Evolutionary conservation across 2,113 vertebrate species (phyloP).

Genomic region (Chunga burmeisteri): DNA sequence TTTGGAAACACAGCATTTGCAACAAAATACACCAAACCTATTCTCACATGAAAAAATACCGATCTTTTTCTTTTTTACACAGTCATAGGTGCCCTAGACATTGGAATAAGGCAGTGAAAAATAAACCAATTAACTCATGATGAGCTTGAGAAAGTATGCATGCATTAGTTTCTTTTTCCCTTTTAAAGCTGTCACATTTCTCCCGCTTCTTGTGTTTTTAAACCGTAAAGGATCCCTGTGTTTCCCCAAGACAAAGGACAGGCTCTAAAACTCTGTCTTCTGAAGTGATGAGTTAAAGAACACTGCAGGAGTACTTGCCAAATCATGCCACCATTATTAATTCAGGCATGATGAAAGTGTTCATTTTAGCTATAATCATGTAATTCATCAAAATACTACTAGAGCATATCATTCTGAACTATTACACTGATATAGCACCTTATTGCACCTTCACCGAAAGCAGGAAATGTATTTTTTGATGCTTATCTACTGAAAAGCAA

Average conservation of each 20-base stretch:
- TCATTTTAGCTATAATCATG: slow-evolving; percentile 93
- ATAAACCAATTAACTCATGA: slow-evolving; percentile 24
- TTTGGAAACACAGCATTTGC: neutral
- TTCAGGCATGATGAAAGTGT: slow-evolving; percentile 88
- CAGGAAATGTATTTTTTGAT: slow-evolving; percentile 72
- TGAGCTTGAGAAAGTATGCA: slow-evolving; percentile 16
- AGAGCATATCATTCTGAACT: slow-evolving; percentile 82
- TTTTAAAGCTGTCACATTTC: slow-evolving; percentile 42
- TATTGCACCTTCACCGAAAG: slow-evolving; percentile 73
- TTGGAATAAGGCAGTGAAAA: slow-evolving; percentile 47
- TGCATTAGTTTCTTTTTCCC: slow-evolving; percentile 32
- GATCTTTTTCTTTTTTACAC: neutral
- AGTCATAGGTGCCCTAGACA: neutral
- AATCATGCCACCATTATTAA: slow-evolving; percentile 80
- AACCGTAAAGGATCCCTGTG: slow-evolving; percentile 17
- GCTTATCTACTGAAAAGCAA: slow-evolving; percentile 70
- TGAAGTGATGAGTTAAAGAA: slow-evolving; percentile 83
- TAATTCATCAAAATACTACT: slow-evolving; percentile 92
- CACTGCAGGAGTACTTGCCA: slow-evolving; percentile 76
- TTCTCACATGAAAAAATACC: neutral
- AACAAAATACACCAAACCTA: slow-evolving; percentile 20
- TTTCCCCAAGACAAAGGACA: slow-evolving; percentile 63
- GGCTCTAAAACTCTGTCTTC: slow-evolving; percentile 66
- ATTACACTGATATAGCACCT: slow-evolving; percentile 81
- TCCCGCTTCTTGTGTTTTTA: neutral